Evolutionary conservation across 92 coral and sea anemone genomes (phyloP), one percentile per base, ranked within the genome.

Genomic region (Siderastrea radians): DNA sequence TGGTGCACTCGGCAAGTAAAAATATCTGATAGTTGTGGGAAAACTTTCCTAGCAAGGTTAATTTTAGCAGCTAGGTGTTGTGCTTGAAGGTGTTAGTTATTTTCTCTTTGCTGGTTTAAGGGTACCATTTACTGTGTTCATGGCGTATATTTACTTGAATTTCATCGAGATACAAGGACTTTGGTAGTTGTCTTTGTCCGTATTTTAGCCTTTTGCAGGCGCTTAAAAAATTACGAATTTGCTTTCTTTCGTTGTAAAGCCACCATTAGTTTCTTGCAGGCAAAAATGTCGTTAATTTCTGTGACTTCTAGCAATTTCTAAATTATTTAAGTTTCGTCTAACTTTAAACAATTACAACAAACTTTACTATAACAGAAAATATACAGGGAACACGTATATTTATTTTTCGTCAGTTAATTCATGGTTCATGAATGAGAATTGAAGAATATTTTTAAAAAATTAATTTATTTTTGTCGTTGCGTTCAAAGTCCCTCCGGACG

Each of bases 391-490:
- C 44, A 6, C 48, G 53, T 19, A 74, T 52, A 12, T 13, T 51
- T 17, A 49, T 52, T 51, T 26, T 53, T 6, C 64, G n/a, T 19
- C 14, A 53, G 16, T 64, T 1, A 49, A 14, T 13, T 49, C 63
- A 50, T 7, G 17, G 14, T 26, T 6, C 14, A 50, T 10, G 72
- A 51, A 19, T 63, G 54, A 47, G n/a, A 48, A 15, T 8, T 0
- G 44, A 5, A 2, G 68, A 63, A 64, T 11, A 48, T 17, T 74
- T 74, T 74, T 61, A 6, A 53, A 74, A 74, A 15, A n/a, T 48
- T 48, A 79, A 66, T 19, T 79, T 78, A 62, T 78, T 79, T 49
- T 79, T 3, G 52, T 3, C 46, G 17, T 7, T 13, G 83, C 16
- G 53, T 69, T 45, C 6, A 46, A 46, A 69, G 16, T 16, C 74